Percentiles rank a stretch among this genome's conserved stretches.
These are phyloP conservation scores for Hozukius guyotensis DNA, from an alignment of 2,797 vertebrate genomes.

Conservation along the genomic window DNA sequence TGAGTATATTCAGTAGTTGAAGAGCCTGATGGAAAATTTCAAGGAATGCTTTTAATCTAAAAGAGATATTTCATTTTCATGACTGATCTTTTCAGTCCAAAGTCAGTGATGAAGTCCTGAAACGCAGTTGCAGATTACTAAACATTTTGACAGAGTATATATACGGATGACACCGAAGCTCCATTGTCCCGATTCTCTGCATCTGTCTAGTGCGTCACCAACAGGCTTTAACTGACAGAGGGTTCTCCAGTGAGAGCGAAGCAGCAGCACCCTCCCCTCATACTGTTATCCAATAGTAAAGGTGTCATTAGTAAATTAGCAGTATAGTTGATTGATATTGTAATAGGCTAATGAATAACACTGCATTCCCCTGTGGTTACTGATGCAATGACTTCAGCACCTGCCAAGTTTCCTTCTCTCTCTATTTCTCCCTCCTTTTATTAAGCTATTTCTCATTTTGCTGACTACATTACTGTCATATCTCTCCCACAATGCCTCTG, in stretches of 20 bases:
- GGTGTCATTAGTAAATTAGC: conserved; percentile 73
- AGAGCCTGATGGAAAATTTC: background rate
- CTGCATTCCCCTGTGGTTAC: conserved; percentile 52
- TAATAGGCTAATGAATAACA: conserved; percentile 61
- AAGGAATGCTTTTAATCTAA: background rate
- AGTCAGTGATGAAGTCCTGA: no score
- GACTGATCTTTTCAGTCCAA: background rate
- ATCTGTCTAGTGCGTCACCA: background rate
- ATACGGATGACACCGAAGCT: background rate
- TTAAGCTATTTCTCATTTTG: conserved; percentile 63
- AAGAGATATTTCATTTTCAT: background rate
- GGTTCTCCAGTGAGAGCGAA: background rate
- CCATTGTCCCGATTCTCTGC: background rate
- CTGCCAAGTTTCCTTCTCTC: conserved; percentile 42
- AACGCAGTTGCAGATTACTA: background rate
- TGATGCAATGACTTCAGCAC: conserved; percentile 43
- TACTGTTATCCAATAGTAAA: conserved; percentile 37
- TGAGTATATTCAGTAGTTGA: background rate
- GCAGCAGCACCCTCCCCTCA: background rate
- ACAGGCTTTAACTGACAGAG: background rate
- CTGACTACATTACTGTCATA: conserved; percentile 52
- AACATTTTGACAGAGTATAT: background rate
- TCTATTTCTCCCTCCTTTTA: conserved; percentile 29
- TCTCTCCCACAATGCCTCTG: conserved; percentile 33
- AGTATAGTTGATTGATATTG: conserved; percentile 59